Evolutionary conservation across 2,113 vertebrate species (phyloP).

Genomic region (Engystomops pustulosus): DNA sequence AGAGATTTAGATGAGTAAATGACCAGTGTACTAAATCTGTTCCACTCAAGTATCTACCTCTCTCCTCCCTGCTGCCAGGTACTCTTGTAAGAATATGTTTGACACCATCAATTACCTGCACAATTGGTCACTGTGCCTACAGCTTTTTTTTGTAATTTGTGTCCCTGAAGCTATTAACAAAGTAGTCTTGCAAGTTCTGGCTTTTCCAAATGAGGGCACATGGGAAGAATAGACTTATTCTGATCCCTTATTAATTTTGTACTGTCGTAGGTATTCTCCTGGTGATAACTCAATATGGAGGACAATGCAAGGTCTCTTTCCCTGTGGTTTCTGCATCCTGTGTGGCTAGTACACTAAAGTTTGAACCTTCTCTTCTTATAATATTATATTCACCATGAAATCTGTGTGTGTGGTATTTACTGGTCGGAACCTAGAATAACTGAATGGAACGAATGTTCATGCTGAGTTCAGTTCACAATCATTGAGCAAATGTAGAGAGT

Average conservation of each 20-base stretch:
- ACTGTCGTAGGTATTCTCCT: slow-evolving; percentile 9
- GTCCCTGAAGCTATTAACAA: not conserved
- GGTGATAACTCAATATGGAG: slow-evolving; percentile 9
- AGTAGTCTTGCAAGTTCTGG: slow-evolving; percentile 6
- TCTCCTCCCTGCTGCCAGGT: no score
- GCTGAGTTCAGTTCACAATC: no score
- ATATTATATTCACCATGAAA: no score
- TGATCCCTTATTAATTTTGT: slow-evolving; percentile 12
- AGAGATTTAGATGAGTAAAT: no score
- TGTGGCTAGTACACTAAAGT: not conserved
- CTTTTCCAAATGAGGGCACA: not conserved
- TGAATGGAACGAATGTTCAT: no score
- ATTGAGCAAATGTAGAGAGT: no score
- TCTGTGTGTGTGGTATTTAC: no score
- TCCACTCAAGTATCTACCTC: no score
- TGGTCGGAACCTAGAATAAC: no score
- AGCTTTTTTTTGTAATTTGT: not conserved
- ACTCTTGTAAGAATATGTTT: not conserved
- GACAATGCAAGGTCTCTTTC: slow-evolving; percentile 27
- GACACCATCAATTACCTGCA: not conserved
- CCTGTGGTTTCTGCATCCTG: slow-evolving; percentile 5
- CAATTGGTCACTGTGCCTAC: not conserved
- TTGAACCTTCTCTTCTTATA: no score
- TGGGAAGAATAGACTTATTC: not conserved
- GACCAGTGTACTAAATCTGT: no score